These are phyloP conservation scores for Phaenicophaeus curvirostris DNA, from an alignment of 2,797 vertebrate species.

Conservation along the genomic window DNA sequence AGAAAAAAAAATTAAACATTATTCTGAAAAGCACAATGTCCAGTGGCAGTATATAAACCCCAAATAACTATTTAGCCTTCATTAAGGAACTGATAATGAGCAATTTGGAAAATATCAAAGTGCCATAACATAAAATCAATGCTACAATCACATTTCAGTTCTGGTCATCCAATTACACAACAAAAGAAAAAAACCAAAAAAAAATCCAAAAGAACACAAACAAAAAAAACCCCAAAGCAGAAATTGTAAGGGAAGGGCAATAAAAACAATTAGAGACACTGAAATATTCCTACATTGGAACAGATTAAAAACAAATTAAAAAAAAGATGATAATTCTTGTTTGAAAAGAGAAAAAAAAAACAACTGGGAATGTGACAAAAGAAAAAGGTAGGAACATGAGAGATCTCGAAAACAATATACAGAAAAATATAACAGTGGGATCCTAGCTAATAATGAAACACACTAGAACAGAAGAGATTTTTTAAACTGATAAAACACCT, in stretches of 20 bases:
- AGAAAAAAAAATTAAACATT: not conserved
- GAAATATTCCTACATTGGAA: not conserved
- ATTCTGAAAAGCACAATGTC: not conserved
- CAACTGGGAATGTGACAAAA: too few relatives aligned
- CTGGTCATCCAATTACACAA: not conserved
- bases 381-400: not conserved
- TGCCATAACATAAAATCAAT: not conserved
- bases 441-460: not conserved
- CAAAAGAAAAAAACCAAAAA: too few relatives aligned
- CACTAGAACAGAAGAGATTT: not conserved
- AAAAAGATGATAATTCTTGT: not conserved
- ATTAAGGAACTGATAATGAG: conserved; percentile 10
- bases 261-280: not conserved
- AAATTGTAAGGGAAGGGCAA: not conserved
- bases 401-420: not conserved
- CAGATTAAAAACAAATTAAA: not conserved
- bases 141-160: not conserved
- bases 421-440: not conserved
- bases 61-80: conserved; percentile 1
- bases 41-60: not conserved
- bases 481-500: not conserved
- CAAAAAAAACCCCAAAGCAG: not conserved
- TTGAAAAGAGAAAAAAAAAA: not conserved
- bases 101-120: not conserved
- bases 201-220: too few relatives aligned